Conservation (phyloP, 1,140 invertebrate species). For the Atta cephalotes region DNA sequence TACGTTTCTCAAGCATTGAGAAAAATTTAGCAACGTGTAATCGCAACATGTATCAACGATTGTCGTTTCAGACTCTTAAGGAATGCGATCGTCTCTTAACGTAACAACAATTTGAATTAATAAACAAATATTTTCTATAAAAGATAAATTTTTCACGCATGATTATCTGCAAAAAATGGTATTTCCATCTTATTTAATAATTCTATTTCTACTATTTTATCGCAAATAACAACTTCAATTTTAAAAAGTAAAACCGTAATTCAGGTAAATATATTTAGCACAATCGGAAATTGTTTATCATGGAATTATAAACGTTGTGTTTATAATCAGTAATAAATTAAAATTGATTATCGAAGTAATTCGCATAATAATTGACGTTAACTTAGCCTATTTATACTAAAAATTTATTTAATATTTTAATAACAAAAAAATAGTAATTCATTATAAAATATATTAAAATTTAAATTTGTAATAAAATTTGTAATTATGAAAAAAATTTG, state of each 20-base stretch:
- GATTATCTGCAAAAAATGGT: not conserved
- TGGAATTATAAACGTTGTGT: not conserved
- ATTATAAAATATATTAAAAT: not conserved
- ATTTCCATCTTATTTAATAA: constrained; percentile 8
- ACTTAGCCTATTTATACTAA: not conserved
- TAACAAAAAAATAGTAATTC: not conserved
- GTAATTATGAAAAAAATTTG: not conserved
- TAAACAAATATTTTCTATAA: not conserved
- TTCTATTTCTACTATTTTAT: not conserved
- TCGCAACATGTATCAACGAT: not conserved
- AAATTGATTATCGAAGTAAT: not conserved
- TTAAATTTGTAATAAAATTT: not conserved
- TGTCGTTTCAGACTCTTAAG: not conserved
- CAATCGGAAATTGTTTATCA: constrained; percentile 20
- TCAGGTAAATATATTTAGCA: constrained; percentile 8
- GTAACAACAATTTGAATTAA: not conserved
- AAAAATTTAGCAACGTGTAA: not conserved
- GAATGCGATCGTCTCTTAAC: not conserved
- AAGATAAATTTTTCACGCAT: not conserved
- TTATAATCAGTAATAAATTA: not conserved
- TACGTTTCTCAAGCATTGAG: not conserved
- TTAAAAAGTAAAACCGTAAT: not conserved
- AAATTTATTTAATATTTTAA: constrained; percentile 20
- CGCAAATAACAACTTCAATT: not conserved
- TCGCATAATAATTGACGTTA: not conserved